Percentiles rank a stretch among this genome's conserved stretches.
phyloP scores from a whole-genome alignment of 2,797 vertebrate species.

The Ficedula albicollis region DNA sequence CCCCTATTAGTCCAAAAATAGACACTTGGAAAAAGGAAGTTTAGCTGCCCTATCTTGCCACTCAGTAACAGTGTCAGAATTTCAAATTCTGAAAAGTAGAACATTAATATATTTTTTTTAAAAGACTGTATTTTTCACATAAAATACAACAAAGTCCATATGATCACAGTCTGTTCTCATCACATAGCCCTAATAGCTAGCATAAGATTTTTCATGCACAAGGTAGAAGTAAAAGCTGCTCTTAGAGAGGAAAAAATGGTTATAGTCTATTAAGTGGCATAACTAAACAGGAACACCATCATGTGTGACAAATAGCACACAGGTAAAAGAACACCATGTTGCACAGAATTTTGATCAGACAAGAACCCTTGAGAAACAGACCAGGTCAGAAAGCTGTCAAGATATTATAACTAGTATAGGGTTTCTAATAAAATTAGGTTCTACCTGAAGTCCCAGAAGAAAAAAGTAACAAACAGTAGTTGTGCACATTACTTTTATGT shows the following conservation, averaged over 20 bases:
- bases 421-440: neutral
- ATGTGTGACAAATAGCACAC: neutral
- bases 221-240: neutral
- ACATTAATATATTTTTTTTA: neutral
- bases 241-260: neutral
- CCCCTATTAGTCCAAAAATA: neutral
- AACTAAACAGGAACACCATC: neutral
- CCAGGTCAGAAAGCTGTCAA: neutral
- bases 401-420: neutral
- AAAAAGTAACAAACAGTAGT: neutral
- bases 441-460: neutral
- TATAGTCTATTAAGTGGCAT: neutral
- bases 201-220: neutral
- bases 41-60: neutral
- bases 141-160: neutral
- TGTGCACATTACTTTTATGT: neutral
- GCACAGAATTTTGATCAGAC: neutral
- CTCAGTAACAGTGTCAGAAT: neutral
- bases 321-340: neutral
- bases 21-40: neutral
- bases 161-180: neutral
- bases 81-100: neutral
- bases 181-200: neutral
- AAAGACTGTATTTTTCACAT: neutral
- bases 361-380: neutral